Conservation (phyloP, 2,888 invertebrate species). For the Andrena trimmerana region DNA sequence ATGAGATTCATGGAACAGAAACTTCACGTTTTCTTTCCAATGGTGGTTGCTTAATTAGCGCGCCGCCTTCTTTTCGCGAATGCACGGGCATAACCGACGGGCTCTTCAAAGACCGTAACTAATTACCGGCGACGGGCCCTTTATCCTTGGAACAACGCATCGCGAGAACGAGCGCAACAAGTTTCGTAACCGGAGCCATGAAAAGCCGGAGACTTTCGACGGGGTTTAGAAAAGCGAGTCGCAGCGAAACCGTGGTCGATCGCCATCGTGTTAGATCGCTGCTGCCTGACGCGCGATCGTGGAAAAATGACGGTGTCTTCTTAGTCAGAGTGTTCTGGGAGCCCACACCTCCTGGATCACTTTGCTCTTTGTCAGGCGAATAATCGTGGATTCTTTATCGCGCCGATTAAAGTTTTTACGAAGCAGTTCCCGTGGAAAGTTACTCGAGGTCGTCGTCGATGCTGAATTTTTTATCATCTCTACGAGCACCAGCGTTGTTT, state of each 20-base stretch:
- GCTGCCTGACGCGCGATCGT: background rate
- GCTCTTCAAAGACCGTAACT: constrained; percentile 31
- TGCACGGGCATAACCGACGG: background rate
- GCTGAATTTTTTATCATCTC: constrained; percentile 19
- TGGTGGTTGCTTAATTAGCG: constrained; percentile 21
- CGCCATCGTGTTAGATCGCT: background rate
- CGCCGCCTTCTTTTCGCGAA: background rate
- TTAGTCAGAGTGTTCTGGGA: no score
- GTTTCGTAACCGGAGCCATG: constrained; percentile 26
- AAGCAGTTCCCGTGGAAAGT: constrained; percentile 25
- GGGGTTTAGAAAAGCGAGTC: background rate
- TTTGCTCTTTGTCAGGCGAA: no score
- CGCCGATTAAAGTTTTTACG: background rate
- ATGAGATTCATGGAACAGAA: background rate
- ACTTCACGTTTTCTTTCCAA: background rate
- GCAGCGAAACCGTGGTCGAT: background rate
- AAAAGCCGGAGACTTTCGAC: constrained; percentile 12
- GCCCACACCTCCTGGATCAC: no score
- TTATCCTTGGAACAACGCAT: constrained; percentile 14
- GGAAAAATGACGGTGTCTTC: no score
- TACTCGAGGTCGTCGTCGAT: background rate
- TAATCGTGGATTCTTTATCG: constrained; percentile 11
- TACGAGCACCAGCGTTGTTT: constrained; percentile 6
- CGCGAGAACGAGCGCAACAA: constrained; percentile 2
- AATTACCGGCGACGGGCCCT: constrained; percentile 17